These are phyloP conservation scores for Neoaliturus tenellus DNA, from an alignment of 2,888 invertebrate genomes.

Conservation along the genomic window DNA sequence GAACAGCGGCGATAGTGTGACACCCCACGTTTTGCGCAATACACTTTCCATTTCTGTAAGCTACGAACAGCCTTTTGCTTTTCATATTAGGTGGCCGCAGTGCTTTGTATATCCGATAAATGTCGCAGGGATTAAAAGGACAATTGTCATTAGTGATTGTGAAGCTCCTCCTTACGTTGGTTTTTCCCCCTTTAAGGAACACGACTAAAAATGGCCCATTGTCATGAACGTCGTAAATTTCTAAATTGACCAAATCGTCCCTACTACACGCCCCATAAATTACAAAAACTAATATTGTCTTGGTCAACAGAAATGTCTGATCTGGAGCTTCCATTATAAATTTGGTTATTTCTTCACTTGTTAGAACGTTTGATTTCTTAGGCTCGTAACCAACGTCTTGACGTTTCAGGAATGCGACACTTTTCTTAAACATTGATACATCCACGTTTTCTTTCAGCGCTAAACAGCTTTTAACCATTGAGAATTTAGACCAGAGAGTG, in stretches of 20 bases:
- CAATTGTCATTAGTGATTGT: background rate
- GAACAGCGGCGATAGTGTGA: background rate
- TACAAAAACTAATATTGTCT: background rate
- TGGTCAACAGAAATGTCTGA: background rate
- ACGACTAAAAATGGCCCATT: background rate
- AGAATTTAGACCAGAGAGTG: background rate
- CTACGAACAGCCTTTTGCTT: background rate
- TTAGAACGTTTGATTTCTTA: background rate
- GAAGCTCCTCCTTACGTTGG: background rate
- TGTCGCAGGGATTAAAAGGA: background rate
- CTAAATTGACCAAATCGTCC: background rate
- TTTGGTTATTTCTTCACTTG: background rate
- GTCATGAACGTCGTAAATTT: background rate
- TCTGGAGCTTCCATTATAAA: conserved; percentile 11
- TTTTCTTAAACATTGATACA: background rate
- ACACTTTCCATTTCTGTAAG: background rate
- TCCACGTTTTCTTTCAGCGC: background rate
- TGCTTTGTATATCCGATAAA: background rate
- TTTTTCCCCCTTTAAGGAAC: background rate
- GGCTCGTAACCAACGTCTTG: background rate
- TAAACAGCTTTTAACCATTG: background rate
- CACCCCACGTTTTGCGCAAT: background rate
- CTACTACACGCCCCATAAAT: background rate
- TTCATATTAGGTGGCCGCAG: background rate
- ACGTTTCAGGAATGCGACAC: background rate